A percentile compares a stretch with the other conserved stretches of the same genome.
These are phyloP conservation scores for Oreonectes daqikongensis DNA, from an alignment of 2,797 vertebrate genomes.

Conservation along the genomic window DNA sequence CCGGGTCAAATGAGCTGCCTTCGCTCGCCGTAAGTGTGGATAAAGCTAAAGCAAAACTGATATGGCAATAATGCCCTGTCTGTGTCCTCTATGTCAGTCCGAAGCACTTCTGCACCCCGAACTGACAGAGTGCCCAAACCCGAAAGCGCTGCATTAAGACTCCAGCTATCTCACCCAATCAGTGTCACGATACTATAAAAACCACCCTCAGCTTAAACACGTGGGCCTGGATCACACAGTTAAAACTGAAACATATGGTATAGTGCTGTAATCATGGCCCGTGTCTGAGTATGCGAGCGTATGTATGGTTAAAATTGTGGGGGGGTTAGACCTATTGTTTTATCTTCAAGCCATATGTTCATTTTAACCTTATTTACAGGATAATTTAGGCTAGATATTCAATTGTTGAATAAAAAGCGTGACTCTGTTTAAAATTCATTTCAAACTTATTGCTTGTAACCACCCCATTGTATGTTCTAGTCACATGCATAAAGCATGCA, in stretches of 20 bases:
- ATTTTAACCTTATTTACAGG: constrained; percentile 28
- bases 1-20: constrained; percentile 54
- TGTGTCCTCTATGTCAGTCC: constrained; percentile 70
- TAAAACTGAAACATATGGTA: constrained; percentile 57
- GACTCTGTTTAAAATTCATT: neutral
- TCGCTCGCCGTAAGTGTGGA: constrained; percentile 47
- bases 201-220: constrained; percentile 33
- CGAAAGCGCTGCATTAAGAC: constrained; percentile 64
- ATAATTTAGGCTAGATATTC: constrained; percentile 5
- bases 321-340: too few species aligned
- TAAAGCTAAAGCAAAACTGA: constrained; percentile 68
- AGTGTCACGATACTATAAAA: constrained; percentile 57
- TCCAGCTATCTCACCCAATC: constrained; percentile 70
- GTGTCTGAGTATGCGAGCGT: constrained; percentile 18
- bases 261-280: constrained; percentile 40
- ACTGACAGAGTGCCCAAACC: constrained; percentile 65
- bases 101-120: constrained; percentile 61
- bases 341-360: too few species aligned
- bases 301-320: too few species aligned
- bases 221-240: constrained; percentile 32
- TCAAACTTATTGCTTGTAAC: neutral
- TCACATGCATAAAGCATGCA: neutral
- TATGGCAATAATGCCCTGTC: constrained; percentile 67
- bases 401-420: neutral
- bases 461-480: neutral